Conservation (phyloP, 2,797 vertebrate genomes). For the Menidia menidia region DNA sequence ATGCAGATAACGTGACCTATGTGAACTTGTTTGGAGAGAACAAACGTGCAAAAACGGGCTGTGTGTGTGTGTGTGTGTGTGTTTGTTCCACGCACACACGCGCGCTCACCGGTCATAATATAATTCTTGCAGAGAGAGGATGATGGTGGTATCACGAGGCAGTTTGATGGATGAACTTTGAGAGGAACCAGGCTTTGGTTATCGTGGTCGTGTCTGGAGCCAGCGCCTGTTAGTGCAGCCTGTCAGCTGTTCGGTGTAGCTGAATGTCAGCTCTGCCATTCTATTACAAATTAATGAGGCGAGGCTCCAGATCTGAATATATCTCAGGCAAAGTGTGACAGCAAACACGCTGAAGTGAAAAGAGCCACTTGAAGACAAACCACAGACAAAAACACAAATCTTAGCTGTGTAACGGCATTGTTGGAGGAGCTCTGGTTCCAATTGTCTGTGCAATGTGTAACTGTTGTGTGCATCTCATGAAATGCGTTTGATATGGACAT, state of each 20-base stretch:
- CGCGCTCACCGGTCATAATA: slow-evolving; percentile 6
- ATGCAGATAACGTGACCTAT: slow-evolving; percentile 34
- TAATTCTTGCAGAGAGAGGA: slow-evolving; percentile 34
- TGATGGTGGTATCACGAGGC: slow-evolving; percentile 34
- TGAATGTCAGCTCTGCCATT: slow-evolving; percentile 72
- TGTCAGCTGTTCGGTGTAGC: slow-evolving; percentile 67
- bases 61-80: slow-evolving; percentile 11
- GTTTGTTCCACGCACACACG: background rate
- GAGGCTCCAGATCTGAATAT: slow-evolving; percentile 47
- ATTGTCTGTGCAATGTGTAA: slow-evolving; percentile 3
- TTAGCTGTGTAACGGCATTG: slow-evolving; percentile 14
- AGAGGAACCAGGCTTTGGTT: slow-evolving; percentile 72
- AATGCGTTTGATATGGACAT: slow-evolving; percentile 14
- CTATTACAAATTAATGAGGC: slow-evolving; percentile 79
- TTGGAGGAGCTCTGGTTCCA: background rate
- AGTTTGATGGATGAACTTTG: slow-evolving; percentile 67
- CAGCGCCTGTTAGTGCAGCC: slow-evolving; percentile 76
- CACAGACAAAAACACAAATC: slow-evolving; percentile 30
- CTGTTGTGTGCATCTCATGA: slow-evolving; percentile 7
- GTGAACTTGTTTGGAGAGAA: slow-evolving; percentile 27
- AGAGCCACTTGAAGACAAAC: slow-evolving; percentile 24
- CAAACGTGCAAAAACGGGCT: slow-evolving; percentile 24
- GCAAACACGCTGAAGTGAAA: slow-evolving; percentile 44
- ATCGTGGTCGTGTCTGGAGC: slow-evolving; percentile 75
- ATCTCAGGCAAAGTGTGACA: slow-evolving; percentile 61